A percentile compares a stretch with the other conserved stretches of the same genome.
These are phyloP conservation scores for Pseudoips prasinana DNA, from an alignment of 2,888 invertebrate species.

Conservation along the genomic window DNA sequence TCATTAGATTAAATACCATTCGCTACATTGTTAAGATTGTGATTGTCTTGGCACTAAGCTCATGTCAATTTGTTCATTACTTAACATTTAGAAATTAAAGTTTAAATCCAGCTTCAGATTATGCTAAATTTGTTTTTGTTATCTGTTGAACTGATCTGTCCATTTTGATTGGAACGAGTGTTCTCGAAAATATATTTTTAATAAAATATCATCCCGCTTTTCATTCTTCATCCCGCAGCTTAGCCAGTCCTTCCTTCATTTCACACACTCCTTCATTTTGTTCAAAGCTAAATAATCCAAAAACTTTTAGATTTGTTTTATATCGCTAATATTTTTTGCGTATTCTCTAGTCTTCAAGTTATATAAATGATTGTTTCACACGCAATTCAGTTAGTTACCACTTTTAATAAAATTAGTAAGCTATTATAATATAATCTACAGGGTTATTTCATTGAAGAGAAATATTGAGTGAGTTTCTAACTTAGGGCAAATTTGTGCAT, in stretches of 20 bases:
- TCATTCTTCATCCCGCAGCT: constrained; percentile 70
- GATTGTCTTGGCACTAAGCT: constrained; percentile 50
- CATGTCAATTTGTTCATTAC: constrained; percentile 53
- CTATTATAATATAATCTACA: constrained; percentile 17
- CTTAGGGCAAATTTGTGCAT: no score
- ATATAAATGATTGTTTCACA: constrained; percentile 18
- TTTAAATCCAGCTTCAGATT: constrained; percentile 72
- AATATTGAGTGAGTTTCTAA: no score
- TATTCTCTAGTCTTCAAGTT: constrained; percentile 16
- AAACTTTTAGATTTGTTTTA: constrained; percentile 18
- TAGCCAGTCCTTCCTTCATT: constrained; percentile 46
- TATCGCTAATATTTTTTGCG: constrained; percentile 28
- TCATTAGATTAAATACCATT: constrained; percentile 32
- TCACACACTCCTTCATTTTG: constrained; percentile 25
- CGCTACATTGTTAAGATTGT: constrained; percentile 41
- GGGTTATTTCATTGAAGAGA: constrained; percentile 20
- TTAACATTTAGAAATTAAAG: constrained; percentile 33
- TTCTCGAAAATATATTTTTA: constrained; percentile 76
- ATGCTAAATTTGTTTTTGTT: constrained; percentile 55
- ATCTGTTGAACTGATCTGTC: constrained; percentile 68
- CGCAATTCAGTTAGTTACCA: constrained; percentile 14
- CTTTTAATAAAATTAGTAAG: constrained; percentile 10
- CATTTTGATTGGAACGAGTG: constrained; percentile 69
- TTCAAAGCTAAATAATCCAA: constrained; percentile 16
- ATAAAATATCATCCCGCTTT: constrained; percentile 72